A percentile compares a stretch with the other conserved stretches of the same genome.
Conservation (phyloP, 2,797 vertebrate genomes). For the Gadopsis bispinosus region DNA sequence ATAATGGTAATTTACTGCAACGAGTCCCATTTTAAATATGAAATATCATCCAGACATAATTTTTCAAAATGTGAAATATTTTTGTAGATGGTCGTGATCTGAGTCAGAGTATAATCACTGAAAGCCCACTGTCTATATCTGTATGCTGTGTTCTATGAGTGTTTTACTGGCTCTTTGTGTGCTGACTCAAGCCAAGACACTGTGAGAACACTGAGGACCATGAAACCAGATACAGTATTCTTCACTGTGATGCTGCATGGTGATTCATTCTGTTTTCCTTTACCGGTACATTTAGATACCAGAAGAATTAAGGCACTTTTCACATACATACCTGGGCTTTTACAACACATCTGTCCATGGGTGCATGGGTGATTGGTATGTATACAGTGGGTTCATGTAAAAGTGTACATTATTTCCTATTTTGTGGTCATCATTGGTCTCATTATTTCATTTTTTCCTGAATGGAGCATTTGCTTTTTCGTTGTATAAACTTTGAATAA, state of each 20-base stretch:
- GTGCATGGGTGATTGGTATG: background rate
- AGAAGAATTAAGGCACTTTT: background rate
- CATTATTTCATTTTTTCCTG: background rate
- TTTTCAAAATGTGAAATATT: constrained; percentile 2
- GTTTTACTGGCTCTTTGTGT: constrained; percentile 8
- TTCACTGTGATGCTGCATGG: background rate
- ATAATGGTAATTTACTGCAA: background rate
- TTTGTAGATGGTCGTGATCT: background rate
- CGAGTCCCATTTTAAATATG: background rate
- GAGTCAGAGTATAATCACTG: constrained; percentile 11
- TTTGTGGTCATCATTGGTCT: background rate
- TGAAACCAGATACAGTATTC: constrained; percentile 10
- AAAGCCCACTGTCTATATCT: background rate
- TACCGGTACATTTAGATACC: background rate
- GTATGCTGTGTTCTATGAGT: background rate
- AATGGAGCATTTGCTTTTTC: background rate
- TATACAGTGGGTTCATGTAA: background rate
- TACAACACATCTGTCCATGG: background rate
- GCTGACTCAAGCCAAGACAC: constrained; percentile 26
- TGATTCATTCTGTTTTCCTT: background rate
- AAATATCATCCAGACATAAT: background rate
- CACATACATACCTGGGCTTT: background rate
- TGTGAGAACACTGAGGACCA: constrained; percentile 14
- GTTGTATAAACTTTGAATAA: background rate
- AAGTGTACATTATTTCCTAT: background rate